Conservation (phyloP, 2,797 vertebrate genomes). For the Pampus argenteus region DNA sequence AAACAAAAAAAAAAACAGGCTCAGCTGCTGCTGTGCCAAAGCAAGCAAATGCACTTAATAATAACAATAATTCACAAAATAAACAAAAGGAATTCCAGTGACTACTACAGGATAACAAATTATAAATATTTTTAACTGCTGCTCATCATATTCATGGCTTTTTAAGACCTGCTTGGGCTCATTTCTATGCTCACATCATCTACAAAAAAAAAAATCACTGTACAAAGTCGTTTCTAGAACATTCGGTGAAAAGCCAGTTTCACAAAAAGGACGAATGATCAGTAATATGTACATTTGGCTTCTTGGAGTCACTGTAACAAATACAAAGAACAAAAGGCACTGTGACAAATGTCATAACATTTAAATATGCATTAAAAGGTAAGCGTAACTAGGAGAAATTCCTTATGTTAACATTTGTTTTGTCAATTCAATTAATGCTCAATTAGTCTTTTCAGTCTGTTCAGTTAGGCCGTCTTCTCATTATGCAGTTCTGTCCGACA, state of each 20-base stretch:
- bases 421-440: conserved; percentile 3
- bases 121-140: conserved; percentile 78
- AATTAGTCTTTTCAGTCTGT: no score
- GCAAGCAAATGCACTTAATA: conserved; percentile 14
- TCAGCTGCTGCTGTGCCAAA: conserved; percentile 28
- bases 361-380: conserved; percentile 48
- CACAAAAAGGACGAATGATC: conserved; percentile 71
- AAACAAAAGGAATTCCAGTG: conserved; percentile 76
- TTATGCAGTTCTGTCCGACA: conserved; percentile 28
- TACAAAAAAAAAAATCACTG: conserved; percentile 76
- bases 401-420: conserved; percentile 2
- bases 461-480: no score
- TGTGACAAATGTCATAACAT: conserved; percentile 64
- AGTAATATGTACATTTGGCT: conserved; percentile 74
- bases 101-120: conserved; percentile 65
- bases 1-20: conserved; percentile 20
- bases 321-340: conserved; percentile 79
- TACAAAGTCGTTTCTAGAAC: conserved; percentile 73
- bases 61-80: conserved; percentile 49
- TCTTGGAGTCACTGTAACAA: conserved; percentile 63
- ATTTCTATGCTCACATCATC: conserved; percentile 59
- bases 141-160: conserved; percentile 72
- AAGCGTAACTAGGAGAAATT: conserved; percentile 18
- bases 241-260: conserved; percentile 84
- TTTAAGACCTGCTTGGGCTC: conserved; percentile 81